Base-by-base conservation (phyloP, 2,113 vertebrate species). In the Heterochromis multidens region DNA sequence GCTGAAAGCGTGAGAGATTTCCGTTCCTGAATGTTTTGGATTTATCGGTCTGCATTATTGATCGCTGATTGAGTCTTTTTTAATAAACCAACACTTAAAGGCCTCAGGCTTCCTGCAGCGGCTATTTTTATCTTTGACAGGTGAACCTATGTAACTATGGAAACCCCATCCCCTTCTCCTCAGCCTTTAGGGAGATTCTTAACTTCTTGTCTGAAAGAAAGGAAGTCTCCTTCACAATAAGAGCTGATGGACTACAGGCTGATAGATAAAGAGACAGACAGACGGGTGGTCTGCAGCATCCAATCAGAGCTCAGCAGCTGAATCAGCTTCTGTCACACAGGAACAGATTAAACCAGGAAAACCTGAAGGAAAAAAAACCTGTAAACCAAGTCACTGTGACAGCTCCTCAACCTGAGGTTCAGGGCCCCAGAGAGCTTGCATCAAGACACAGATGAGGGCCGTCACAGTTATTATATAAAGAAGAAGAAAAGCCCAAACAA, bases 101-200 rank as follows among this genome's bases (percentile, higher is more conserved):
- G 14, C 63, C 63, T 67, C 43, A 14, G 7, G 13, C 63, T 70
- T 49, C 65, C 1, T 72, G 40, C 65, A 49, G 5, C 16, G 49
- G 23, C 65, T 72, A 72, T 72, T 72, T 49, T 49, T 72, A 49
- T 29, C 67, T 25, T 72, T 27, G 49, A 49, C 67, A 49, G 67
- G 67, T 49, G 43, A 72, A 49, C 67, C 67, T 21, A 25, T 29
- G 43, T 70, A 80, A 9, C 83, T 80, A 86, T 88, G 83, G 82
- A 57, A 80, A 90, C 80, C 19, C 52, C 31, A 56, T 31, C 59
- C 29, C 9, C 7, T 70, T 43, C 1, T 19, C 17, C 4, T 13
- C 59, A 31, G 52, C 3, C 13, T 59, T 7, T 37, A 7, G 9
- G 31, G 1, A 58, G 79, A 81, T 25, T 59, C 25, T 33, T 78